Evolutionary conservation across 2,797 vertebrate genomes (phyloP).

Genomic region (Cynodonichthys magdalenae): DNA sequence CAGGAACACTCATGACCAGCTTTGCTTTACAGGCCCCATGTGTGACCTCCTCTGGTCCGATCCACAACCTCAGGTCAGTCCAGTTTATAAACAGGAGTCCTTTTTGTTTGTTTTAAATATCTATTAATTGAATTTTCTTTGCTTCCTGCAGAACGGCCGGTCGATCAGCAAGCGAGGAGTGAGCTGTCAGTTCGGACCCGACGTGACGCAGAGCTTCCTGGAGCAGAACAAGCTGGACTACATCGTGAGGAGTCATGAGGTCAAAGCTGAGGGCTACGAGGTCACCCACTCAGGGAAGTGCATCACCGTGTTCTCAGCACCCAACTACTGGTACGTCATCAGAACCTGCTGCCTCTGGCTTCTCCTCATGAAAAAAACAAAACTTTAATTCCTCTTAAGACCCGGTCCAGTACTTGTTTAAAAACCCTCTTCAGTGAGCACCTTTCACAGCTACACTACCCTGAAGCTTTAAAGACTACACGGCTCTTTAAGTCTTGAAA

Average conservation of each 20-base stretch:
- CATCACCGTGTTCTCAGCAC: constrained; percentile 96
- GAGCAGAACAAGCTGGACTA: constrained; percentile 91
- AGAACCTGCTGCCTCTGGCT: background rate
- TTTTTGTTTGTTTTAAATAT: too few species aligned
- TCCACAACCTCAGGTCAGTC: constrained; percentile 91
- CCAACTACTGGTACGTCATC: constrained; percentile 92
- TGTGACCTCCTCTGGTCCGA: constrained; percentile 97
- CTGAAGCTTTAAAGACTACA: too few species aligned
- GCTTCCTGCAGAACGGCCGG: constrained; percentile 82
- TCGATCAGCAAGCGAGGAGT: constrained; percentile 93
- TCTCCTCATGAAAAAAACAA: too few species aligned
- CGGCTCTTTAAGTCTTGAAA: too few species aligned
- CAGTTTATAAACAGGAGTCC: too few species aligned
- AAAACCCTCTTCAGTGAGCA: too few species aligned
- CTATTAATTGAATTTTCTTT: background rate
- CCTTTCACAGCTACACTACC: background rate
- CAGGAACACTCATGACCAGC: background rate
- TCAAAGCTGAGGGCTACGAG: constrained; percentile 94
- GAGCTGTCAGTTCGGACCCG: constrained; percentile 95
- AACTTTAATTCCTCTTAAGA: too few species aligned
- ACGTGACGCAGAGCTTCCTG: constrained; percentile 90
- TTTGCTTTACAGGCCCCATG: constrained; percentile 86
- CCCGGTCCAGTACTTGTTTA: too few species aligned
- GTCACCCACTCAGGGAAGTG: constrained; percentile 93
- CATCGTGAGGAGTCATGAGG: constrained; percentile 94